Percentiles rank a stretch among this genome's conserved stretches.
Evolutionary conservation across 2,888 invertebrate genomes (phyloP).

Genomic region (Leucozona laternaria): DNA sequence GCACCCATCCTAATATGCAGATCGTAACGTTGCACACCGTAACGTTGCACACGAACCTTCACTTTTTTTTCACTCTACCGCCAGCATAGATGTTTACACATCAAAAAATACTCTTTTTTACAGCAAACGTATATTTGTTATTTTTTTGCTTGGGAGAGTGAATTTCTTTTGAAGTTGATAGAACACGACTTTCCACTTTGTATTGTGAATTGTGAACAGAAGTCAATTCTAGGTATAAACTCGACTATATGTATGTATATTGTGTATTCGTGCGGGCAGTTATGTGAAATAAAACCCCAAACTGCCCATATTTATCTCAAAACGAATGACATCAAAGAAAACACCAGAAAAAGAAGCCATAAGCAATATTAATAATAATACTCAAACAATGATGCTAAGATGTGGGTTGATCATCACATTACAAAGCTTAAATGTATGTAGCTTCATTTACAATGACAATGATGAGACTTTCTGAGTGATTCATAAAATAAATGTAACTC

Average conservation of each 20-base stretch:
- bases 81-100: too few species aligned
- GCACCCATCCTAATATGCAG: too few species aligned
- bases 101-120: too few species aligned
- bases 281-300: not conserved
- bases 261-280: not conserved
- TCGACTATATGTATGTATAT: not conserved
- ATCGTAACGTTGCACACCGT: too few species aligned
- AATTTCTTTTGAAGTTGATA: not conserved
- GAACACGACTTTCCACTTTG: not conserved
- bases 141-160: too few species aligned
- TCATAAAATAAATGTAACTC: constrained; percentile 13
- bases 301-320: not conserved
- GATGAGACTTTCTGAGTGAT: constrained; percentile 4
- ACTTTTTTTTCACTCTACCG: too few species aligned
- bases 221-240: not conserved
- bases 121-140: too few species aligned
- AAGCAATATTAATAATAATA: not conserved
- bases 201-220: not conserved
- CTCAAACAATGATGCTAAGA: not conserved
- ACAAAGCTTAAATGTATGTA: not conserved
- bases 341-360: not conserved
- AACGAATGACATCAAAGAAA: constrained; percentile 15
- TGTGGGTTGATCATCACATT: constrained; percentile 13
- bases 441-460: not conserved
- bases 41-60: too few species aligned